Conservation (phyloP, 2,888 invertebrate genomes). For the Drosophila koepferae region DNA sequence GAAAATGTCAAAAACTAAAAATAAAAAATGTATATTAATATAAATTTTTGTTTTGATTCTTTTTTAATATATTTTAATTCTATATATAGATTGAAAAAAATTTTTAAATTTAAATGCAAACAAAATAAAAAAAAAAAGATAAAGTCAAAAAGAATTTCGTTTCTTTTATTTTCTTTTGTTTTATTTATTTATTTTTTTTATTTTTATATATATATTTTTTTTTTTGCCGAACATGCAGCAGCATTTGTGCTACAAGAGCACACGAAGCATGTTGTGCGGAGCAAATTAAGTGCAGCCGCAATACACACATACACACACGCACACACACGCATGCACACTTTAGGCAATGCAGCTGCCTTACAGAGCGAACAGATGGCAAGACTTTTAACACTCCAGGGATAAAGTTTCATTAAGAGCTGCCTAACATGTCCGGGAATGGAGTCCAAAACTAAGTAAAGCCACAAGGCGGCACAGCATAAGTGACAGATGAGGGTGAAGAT, state of each 20-base stretch:
- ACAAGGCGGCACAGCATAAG: constrained; percentile 46
- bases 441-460: constrained; percentile 65
- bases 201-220: neutral
- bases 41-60: too few species aligned
- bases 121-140: neutral
- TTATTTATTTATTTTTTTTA: too few species aligned
- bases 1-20: too few species aligned
- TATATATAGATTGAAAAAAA: too few species aligned
- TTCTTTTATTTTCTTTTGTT: too few species aligned
- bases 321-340: neutral
- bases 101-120: too few species aligned
- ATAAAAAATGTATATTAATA: too few species aligned
- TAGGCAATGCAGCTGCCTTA: constrained; percentile 35
- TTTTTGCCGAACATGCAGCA: constrained; percentile 10
- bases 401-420: constrained; percentile 81
- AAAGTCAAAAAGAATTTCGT: too few species aligned
- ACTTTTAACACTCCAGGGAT: constrained; percentile 79
- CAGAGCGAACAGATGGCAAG: constrained; percentile 67
- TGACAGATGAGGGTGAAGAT: constrained; percentile 6
- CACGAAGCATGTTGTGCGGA: constrained; percentile 45
- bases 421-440: constrained; percentile 56
- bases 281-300: constrained; percentile 65
- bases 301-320: neutral
- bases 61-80: too few species aligned
- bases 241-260: constrained; percentile 25